phyloP scores from a whole-genome alignment of 92 coral and sea anemone genomes.

The Palythoa grandiflora region DNA sequence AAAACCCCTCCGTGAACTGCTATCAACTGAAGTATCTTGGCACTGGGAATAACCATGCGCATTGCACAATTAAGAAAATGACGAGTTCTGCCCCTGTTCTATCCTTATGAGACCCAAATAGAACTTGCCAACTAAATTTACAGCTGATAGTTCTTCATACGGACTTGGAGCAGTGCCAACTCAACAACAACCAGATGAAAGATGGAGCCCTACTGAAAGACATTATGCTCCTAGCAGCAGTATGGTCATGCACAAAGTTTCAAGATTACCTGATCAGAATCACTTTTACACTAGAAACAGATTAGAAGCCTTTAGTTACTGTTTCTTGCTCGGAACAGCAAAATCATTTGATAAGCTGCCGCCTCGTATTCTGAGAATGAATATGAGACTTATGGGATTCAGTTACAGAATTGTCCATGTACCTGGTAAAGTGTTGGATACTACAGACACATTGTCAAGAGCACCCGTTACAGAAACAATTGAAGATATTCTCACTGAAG shows the following conservation, averaged over 20 bases:
- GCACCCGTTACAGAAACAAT: slow-evolving; percentile 42
- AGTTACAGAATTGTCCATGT: no score
- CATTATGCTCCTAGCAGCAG: slow-evolving; percentile 18
- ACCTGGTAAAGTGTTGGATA: not conserved
- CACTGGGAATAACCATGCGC: slow-evolving; percentile 26
- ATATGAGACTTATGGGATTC: not conserved
- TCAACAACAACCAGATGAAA: no score
- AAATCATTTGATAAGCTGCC: slow-evolving; percentile 35
- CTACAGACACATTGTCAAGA: slow-evolving; percentile 60
- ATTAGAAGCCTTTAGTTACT: no score
- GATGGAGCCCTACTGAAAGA: slow-evolving; percentile 26
- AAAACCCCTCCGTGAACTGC: slow-evolving; percentile 31
- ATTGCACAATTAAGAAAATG: not conserved
- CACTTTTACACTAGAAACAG: no score
- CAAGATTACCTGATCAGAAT: no score
- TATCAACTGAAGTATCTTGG: slow-evolving; percentile 5
- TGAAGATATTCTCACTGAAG: slow-evolving; percentile 20
- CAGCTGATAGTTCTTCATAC: slow-evolving; percentile 54
- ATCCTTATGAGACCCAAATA: slow-evolving; percentile 28
- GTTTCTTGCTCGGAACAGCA: slow-evolving; percentile 22
- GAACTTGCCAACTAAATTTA: slow-evolving; percentile 50
- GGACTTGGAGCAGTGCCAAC: slow-evolving; percentile 53
- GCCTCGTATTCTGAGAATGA: slow-evolving; percentile 34
- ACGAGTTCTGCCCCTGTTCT: slow-evolving; percentile 23
- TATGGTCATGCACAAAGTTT: no score